phyloP scores from a whole-genome alignment of 2,113 vertebrate genomes.

The Siniperca chuatsi region DNA sequence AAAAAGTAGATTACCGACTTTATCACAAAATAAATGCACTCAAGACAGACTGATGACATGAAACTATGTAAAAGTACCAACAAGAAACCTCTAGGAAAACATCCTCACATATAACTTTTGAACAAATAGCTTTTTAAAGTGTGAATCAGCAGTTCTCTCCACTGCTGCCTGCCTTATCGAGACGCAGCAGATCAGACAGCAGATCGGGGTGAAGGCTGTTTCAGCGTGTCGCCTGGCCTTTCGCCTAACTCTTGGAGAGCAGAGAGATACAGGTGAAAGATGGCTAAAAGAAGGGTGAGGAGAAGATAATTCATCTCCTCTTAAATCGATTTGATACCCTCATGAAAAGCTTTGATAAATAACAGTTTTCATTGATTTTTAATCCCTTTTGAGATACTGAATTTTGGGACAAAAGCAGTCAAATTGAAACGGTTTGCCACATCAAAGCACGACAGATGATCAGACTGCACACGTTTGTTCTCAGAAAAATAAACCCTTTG shows the following conservation, averaged over 20 bases:
- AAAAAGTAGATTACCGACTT: neutral
- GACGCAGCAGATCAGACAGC: neutral
- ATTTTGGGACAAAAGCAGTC: neutral
- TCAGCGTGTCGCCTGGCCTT: neutral
- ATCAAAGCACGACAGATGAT: conserved; percentile 39
- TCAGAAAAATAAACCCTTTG: neutral
- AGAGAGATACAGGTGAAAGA: neutral
- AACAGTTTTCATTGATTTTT: conserved; percentile 19
- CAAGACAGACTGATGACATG: neutral
- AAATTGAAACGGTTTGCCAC: conserved; percentile 26
- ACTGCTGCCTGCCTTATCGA: neutral
- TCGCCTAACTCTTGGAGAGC: conserved; percentile 6
- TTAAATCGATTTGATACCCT: conserved; percentile 26
- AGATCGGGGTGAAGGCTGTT: conserved; percentile 3
- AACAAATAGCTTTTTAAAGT: neutral
- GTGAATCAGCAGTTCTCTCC: neutral
- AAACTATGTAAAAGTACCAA: neutral
- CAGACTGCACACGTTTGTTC: conserved; percentile 17
- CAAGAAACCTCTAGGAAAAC: neutral
- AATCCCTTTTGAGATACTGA: conserved; percentile 26
- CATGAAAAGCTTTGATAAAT: conserved; percentile 23
- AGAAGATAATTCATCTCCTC: conserved; percentile 27
- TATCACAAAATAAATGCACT: conserved; percentile 4
- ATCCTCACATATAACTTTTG: neutral
- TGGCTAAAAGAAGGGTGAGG: neutral